Conservation (phyloP, 1,140 invertebrate species). For the Sminthurides bifidus region DNA sequence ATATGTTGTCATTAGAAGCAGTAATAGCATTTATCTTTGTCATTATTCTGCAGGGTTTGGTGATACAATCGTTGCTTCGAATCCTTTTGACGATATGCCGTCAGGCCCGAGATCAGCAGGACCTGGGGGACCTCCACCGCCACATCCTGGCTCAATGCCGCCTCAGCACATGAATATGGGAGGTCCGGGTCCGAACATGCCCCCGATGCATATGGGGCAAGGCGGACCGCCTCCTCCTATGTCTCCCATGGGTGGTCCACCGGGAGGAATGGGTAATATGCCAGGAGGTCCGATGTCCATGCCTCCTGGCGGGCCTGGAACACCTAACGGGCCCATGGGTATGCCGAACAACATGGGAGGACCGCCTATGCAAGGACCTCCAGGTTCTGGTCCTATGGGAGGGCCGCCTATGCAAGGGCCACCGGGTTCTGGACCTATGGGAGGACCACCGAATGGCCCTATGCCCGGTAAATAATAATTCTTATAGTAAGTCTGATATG, state of each 20-base stretch:
- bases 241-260: conserved; percentile 12
- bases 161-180: conserved; percentile 46
- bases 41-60: conserved; percentile 52
- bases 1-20: background rate
- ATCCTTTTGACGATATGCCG: conserved; percentile 89
- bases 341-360: conserved; percentile 30
- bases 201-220: conserved; percentile 33
- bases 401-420: conserved; percentile 5
- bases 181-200: conserved; percentile 33
- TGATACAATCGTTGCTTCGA: conserved; percentile 84
- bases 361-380: conserved; percentile 9
- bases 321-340: conserved; percentile 17
- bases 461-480: no score
- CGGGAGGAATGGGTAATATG: no score
- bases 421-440: conserved; percentile 26
- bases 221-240: conserved; percentile 30
- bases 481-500: no score
- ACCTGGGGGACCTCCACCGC: conserved; percentile 34
- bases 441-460: conserved; percentile 13
- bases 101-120: conserved; percentile 46
- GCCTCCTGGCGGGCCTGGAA: conserved; percentile 24
- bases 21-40: background rate
- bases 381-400: conserved; percentile 24
- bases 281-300: conserved; percentile 36
- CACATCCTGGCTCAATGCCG: conserved; percentile 36